A percentile compares a stretch with the other conserved stretches of the same genome.
These are phyloP conservation scores for Cataglyphis altisquamis DNA, from an alignment of 2,888 invertebrate genomes.

Conservation along the genomic window DNA sequence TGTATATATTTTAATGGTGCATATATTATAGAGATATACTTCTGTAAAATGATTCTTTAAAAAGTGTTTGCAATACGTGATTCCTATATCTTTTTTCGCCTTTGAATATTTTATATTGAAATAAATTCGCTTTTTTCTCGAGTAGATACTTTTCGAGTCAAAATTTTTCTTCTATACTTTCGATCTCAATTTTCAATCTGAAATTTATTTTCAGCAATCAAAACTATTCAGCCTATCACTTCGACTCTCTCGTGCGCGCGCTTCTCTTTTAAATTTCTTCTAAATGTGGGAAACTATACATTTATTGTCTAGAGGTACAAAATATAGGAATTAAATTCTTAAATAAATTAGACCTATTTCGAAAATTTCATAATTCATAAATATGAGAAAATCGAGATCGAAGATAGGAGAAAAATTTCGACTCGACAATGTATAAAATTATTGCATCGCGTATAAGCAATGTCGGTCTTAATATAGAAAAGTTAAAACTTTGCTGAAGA, in stretches of 20 bases:
- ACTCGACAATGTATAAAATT: not conserved
- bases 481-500: not conserved
- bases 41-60: no score
- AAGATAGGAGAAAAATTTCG: not conserved
- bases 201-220: not conserved
- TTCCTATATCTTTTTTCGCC: no score
- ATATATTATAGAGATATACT: no score
- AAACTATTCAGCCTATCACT: not conserved
- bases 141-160: no score
- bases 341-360: not conserved
- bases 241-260: not conserved
- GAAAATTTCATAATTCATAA: not conserved
- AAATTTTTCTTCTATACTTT: not conserved
- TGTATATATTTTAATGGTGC: no score
- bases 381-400: not conserved
- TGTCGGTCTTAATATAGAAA: not conserved
- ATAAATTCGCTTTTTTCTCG: not conserved
- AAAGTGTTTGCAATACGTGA: not conserved
- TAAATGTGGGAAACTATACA: not conserved
- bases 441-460: conserved; percentile 28
- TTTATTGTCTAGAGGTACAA: not conserved
- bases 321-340: not conserved
- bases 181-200: not conserved
- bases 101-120: not conserved
- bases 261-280: not conserved